A percentile compares a stretch with the other conserved stretches of the same genome.
phyloP scores from a whole-genome alignment of 2,113 vertebrate genomes.

The Microcebus jonahi region DNA sequence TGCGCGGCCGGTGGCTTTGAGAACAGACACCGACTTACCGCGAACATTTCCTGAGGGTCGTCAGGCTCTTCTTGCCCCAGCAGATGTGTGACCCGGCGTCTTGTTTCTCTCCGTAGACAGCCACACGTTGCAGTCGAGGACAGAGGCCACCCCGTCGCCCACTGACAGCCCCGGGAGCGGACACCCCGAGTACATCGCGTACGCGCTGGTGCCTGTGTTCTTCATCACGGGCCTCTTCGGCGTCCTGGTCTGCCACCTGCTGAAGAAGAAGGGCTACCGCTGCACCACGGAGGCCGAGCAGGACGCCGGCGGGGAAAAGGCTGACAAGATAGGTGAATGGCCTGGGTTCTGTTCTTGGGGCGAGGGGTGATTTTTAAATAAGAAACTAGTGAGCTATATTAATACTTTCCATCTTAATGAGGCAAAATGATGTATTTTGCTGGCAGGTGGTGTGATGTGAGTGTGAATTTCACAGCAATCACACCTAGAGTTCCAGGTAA shows the following conservation, averaged over 20 bases:
- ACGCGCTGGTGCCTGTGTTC: conserved; percentile 91
- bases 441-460: neutral
- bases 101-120: conserved; percentile 29
- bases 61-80: too few species aligned
- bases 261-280: conserved; percentile 96
- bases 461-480: neutral
- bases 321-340: conserved; percentile 89
- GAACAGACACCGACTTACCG: neutral
- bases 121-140: conserved; percentile 32
- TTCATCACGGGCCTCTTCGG: conserved; percentile 95
- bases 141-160: conserved; percentile 55
- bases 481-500: neutral
- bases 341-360: neutral
- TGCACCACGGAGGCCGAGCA: conserved; percentile 93
- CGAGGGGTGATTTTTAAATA: neutral
- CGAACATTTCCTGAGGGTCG: neutral
- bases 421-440: neutral
- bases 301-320: conserved; percentile 83
- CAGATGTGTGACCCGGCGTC: neutral
- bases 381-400: neutral
- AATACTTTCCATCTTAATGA: neutral
- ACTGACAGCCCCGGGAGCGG: neutral
- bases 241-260: conserved; percentile 94
- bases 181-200: conserved; percentile 88
- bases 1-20: rapidly evolving